phyloP scores from a whole-genome alignment of 2,797 vertebrate genomes.

The Poeciliopsis infans region DNA sequence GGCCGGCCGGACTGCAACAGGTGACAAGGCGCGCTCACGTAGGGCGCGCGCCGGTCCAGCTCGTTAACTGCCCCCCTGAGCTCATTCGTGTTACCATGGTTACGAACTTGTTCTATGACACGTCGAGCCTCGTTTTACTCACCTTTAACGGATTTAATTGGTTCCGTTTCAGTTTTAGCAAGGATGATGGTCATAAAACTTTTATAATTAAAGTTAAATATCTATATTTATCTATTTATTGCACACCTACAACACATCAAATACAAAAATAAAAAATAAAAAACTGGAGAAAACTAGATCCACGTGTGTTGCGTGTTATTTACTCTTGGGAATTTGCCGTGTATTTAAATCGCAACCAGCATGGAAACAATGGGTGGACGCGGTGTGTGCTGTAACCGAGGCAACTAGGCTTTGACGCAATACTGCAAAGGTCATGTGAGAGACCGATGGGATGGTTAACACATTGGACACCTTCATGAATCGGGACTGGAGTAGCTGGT shows the following conservation, averaged over 20 bases:
- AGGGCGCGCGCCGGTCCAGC: constrained; percentile 31
- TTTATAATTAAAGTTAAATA: not conserved
- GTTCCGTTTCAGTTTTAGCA: not conserved
- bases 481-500: not conserved
- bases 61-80: not conserved
- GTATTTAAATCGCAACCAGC: not conserved
- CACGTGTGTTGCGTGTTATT: not conserved
- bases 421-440: not conserved
- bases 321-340: not conserved
- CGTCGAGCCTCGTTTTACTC: not conserved
- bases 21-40: constrained; percentile 60
- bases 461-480: not conserved
- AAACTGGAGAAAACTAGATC: not conserved
- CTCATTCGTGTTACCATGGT: not conserved
- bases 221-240: not conserved
- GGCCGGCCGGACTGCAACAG: constrained; percentile 37
- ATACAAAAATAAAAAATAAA: not conserved
- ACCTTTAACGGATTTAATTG: not conserved
- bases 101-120: not conserved
- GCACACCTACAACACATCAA: not conserved
- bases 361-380: not conserved
- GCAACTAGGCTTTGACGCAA: not conserved
- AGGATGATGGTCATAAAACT: not conserved
- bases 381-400: not conserved
- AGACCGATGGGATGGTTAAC: not conserved